Base-by-base conservation (phyloP, 1,140 invertebrate genomes). In the Anagrus nilaparvatae region DNA sequence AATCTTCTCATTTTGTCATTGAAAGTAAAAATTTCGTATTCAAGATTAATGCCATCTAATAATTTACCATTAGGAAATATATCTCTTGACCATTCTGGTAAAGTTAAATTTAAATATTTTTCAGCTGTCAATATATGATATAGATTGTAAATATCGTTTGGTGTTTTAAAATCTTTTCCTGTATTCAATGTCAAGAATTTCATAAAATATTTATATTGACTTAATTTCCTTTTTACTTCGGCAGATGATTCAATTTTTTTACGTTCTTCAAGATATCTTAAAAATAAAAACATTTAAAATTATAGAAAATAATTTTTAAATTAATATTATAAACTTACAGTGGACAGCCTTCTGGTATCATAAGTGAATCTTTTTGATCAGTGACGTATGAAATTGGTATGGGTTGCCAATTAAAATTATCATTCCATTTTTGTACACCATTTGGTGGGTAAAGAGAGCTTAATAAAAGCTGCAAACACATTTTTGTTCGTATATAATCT, bases 401-500 rank as follows among this genome's bases (percentile, higher is more conserved):
- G 5, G 63, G 63, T 33, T 62, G 61, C 63, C 63, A 66, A 12
- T 53, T 42, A 0, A 65, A n/a, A 9, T 44, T 17, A 5, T 35
- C 8, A 31, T 49, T 46, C 62, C 61, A 66, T 17, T 21, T 49
- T 48, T 59, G 53, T 5, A 5, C 17, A n/a, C 14, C 8, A 4
- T 17, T 13, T 12, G 64, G 63, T 7, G 61, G 60, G 51, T 54
- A 67, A 5, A 65, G 29, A 5, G 55, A 52, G 3, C 58, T 54
- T 4, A 65, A 49, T n/a, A 63, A 59, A 14, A 65, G 44, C 39
- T 58, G 50, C 2, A 56, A 46, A 1, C 60, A 58, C 42, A 76
- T 72, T 37, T 78, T 58, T 25, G 78, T 75, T 23, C 79, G 48
- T 19, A 75, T 64, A 13, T 67, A 67, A 45, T 74, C 70, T 1